Percentiles rank a stretch among this genome's conserved stretches.
Evolutionary conservation across 2,797 vertebrate species (phyloP).

Genomic region (Arctocebus calabarensis): DNA sequence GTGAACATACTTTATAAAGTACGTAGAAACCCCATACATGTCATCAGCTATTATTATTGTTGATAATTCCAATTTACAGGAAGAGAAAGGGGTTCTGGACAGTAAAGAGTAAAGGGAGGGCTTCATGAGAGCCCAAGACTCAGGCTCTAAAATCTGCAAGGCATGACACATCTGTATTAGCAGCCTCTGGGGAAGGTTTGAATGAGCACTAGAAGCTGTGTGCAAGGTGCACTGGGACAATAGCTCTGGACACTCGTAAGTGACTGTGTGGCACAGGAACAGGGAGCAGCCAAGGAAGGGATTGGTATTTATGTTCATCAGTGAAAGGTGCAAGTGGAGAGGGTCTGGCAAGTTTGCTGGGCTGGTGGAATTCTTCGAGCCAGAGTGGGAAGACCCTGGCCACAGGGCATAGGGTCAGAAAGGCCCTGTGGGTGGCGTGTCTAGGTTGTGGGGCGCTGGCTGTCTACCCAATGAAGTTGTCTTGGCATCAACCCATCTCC

Average conservation of each 20-base stretch:
- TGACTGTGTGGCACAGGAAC: not conserved
- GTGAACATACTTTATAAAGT: fast-evolving
- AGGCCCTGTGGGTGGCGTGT: not conserved
- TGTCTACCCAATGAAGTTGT: constrained; percentile 61
- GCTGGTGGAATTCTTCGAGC: fast-evolving
- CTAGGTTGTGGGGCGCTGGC: too few species aligned
- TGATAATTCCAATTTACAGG: not conserved
- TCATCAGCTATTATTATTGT: not conserved
- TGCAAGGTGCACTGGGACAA: fast-evolving
- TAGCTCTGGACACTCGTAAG: not conserved
- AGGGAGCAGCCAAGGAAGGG: fast-evolving
- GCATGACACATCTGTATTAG: fast-evolving
- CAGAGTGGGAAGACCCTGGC: fast-evolving
- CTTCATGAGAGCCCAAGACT: not conserved
- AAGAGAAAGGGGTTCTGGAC: not conserved
- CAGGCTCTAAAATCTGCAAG: not conserved
- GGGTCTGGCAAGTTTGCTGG: not conserved
- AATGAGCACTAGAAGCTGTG: not conserved
- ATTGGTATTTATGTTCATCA: fast-evolving
- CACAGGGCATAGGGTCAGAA: not conserved
- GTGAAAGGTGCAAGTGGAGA: fast-evolving
- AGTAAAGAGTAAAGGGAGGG: not conserved
- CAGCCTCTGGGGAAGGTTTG: fast-evolving
- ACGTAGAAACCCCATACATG: fast-evolving
- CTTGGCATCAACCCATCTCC: constrained; percentile 72